phyloP scores from a whole-genome alignment of 2,888 invertebrate species.

The Deilephila elpenor region DNA sequence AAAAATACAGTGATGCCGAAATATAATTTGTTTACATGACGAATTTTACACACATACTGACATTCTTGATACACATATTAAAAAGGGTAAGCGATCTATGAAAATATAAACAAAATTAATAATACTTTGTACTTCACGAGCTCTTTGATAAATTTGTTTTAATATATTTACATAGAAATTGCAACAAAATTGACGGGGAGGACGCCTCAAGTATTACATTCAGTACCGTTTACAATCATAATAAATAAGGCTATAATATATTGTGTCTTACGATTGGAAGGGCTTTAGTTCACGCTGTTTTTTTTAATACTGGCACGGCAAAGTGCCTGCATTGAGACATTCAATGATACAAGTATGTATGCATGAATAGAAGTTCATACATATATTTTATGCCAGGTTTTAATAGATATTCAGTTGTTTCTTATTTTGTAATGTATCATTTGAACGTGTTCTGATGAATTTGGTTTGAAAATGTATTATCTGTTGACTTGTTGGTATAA shows the following conservation, averaged over 20 bases:
- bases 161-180: conserved; percentile 8
- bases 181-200: not conserved
- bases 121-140: conserved; percentile 50
- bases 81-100: conserved; percentile 3
- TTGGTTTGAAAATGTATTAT: no score
- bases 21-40: not conserved
- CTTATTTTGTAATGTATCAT: no score
- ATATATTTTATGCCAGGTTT: no score
- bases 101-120: conserved; percentile 35
- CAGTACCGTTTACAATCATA: not conserved
- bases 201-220: not conserved
- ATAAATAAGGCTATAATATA: not conserved
- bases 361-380: no score
- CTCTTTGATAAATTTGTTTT: conserved; percentile 33
- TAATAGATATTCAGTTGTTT: no score
- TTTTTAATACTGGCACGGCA: no score
- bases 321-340: no score
- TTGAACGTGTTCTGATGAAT: no score
- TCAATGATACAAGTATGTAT: no score
- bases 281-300: no score
- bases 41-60: not conserved
- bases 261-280: not conserved
- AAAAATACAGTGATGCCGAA: conserved; percentile 67
- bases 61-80: not conserved
- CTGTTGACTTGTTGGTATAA: no score